Conservation (phyloP, 2,797 vertebrate genomes). For the Enteromius anoplus region DNA sequence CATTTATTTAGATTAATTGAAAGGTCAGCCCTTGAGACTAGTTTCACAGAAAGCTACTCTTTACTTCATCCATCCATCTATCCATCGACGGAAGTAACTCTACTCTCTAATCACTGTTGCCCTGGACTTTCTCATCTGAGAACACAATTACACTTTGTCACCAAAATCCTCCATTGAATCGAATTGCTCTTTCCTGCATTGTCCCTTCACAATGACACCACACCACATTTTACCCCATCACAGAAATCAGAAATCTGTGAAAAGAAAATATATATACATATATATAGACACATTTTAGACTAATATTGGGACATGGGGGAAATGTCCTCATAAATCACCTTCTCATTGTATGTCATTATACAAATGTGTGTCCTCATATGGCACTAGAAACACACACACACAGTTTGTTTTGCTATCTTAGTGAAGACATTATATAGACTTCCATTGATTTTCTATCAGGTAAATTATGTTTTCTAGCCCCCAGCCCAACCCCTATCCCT, state of each 20-base stretch:
- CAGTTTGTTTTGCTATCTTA: too few relatives aligned
- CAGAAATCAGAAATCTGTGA: background rate
- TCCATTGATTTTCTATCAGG: too few relatives aligned
- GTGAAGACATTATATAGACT: too few relatives aligned
- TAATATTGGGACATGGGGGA: too few relatives aligned
- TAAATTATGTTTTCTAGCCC: too few relatives aligned
- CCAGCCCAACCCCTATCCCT: too few relatives aligned
- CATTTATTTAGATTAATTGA: background rate
- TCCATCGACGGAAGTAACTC: background rate
- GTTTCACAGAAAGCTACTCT: background rate
- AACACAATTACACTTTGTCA: slow-evolving; percentile 13
- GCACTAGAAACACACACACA: too few relatives aligned
- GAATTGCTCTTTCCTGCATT: background rate
- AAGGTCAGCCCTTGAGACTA: background rate
- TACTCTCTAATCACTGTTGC: background rate
- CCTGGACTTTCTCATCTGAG: background rate
- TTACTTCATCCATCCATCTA: background rate
- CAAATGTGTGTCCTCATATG: too few relatives aligned
- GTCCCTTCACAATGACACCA: background rate
- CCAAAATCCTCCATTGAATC: background rate
- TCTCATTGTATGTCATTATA: too few relatives aligned
- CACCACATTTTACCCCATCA: slow-evolving; percentile 2
- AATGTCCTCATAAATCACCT: too few relatives aligned
- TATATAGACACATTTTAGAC: too few relatives aligned
- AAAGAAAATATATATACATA: background rate